Percentiles rank a stretch among this genome's conserved stretches.
Conservation (phyloP, 1,140 invertebrate species). For the Eubasilissa regina region DNA sequence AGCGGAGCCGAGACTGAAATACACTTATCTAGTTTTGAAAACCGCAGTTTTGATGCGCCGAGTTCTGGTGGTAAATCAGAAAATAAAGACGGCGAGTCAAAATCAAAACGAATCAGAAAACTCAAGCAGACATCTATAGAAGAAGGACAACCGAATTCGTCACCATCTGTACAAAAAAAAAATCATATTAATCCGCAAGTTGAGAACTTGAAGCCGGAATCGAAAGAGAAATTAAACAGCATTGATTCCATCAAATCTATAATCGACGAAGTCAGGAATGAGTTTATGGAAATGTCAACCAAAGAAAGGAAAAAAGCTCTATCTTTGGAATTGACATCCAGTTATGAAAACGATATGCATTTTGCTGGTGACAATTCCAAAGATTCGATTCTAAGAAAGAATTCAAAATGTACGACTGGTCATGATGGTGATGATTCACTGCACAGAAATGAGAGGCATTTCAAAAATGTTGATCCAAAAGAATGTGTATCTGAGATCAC, state of each 20-base stretch:
- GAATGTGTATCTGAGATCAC: not conserved
- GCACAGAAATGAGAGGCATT: not conserved
- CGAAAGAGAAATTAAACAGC: conserved; percentile 35
- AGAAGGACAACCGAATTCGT: conserved; percentile 5
- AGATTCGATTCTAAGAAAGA: conserved; percentile 1
- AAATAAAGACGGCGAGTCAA: not conserved
- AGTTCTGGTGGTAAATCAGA: not conserved
- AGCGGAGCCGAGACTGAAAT: conserved; percentile 68
- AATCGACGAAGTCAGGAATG: conserved; percentile 52
- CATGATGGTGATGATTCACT: not conserved
- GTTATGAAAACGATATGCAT: conserved; percentile 60
- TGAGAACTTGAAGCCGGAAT: not conserved
- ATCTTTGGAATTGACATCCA: conserved; percentile 63
- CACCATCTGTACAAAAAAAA: not conserved
- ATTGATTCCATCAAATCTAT: conserved; percentile 57
- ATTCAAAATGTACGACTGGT: not conserved
- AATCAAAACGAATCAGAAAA: conserved; percentile 12
- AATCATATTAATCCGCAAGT: conserved; percentile 2
- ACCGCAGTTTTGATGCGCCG: conserved; percentile 46
- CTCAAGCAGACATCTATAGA: not conserved
- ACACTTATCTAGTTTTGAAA: conserved; percentile 59
- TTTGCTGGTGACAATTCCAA: not conserved
- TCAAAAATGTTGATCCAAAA: too few relatives aligned
- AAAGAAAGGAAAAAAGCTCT: conserved; percentile 62
- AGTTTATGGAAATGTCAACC: conserved; percentile 46